A percentile compares a stretch with the other conserved stretches of the same genome.
phyloP scores from a whole-genome alignment of 2,113 vertebrate genomes.

The Equus przewalskii region DNA sequence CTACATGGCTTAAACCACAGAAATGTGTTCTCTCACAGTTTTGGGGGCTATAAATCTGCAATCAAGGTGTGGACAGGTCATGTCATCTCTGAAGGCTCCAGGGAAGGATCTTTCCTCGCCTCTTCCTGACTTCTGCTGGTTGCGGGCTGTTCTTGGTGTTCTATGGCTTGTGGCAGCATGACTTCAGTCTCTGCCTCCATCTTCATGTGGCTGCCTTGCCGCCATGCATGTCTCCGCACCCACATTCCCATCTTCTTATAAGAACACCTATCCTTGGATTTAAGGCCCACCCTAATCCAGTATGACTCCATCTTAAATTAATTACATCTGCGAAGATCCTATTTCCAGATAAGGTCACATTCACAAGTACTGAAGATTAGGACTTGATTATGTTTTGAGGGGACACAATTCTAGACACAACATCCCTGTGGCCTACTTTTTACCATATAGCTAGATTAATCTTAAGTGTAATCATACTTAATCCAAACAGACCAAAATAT shows the following conservation, averaged over 20 bases:
- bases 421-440: not conserved
- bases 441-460: not conserved
- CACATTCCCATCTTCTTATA: not conserved
- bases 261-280: not conserved
- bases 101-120: not conserved
- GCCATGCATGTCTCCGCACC: not conserved
- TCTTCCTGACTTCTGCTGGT: not conserved
- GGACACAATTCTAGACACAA: not conserved
- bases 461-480: not conserved
- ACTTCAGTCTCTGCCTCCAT: not conserved
- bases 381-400: not conserved
- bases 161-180: not conserved
- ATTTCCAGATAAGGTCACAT: not conserved
- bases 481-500: not conserved
- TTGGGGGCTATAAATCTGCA: not conserved
- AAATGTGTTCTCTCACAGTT: not conserved
- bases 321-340: not conserved
- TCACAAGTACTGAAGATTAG: not conserved
- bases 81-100: not conserved
- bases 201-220: not conserved
- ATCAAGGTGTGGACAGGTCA: not conserved
- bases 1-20: not conserved
- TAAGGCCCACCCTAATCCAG: not conserved
- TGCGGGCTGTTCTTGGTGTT: not conserved
- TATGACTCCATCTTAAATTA: not conserved